Conservation (phyloP, 1,140 invertebrate species). For the Planococcus citri region DNA sequence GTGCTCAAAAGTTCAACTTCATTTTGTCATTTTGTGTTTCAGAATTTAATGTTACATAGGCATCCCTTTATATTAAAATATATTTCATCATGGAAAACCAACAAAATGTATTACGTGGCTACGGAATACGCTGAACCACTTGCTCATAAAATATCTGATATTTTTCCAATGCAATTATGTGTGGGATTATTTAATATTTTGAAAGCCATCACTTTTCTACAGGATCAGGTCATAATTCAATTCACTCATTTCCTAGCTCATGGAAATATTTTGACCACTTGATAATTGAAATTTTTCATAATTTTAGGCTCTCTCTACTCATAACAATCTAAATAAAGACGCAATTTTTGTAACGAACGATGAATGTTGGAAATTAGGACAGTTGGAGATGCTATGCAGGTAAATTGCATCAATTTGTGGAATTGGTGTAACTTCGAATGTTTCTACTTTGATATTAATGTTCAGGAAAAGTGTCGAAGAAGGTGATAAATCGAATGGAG, state of each 20-base stretch:
- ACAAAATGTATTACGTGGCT: conserved; percentile 50
- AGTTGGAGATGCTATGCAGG: conserved; percentile 60
- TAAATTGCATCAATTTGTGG: conserved; percentile 23
- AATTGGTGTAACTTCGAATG: background rate
- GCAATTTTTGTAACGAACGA: conserved; percentile 69
- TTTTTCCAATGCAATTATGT: conserved; percentile 60
- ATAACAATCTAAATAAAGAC: conserved; percentile 65
- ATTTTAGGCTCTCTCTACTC: conserved; percentile 49
- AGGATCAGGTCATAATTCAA: conserved; percentile 45
- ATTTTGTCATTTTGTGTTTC: conserved; percentile 20
- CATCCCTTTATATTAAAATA: conserved; percentile 70
- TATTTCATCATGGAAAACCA: conserved; percentile 61
- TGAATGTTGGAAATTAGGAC: conserved; percentile 70
- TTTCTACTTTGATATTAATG: background rate
- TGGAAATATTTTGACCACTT: conserved; percentile 16
- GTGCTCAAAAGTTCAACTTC: background rate
- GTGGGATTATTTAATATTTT: conserved; percentile 61
- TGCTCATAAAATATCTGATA: conserved; percentile 44
- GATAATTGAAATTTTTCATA: conserved; percentile 16
- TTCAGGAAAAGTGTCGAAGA: background rate
- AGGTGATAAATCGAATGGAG: background rate
- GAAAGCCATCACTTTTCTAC: conserved; percentile 62
- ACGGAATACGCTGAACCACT: conserved; percentile 63
- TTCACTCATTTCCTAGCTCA: background rate
- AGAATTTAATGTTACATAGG: conserved; percentile 68